Evolutionary conservation across 2,888 invertebrate genomes (phyloP).

Genomic region (Dasysyrphus albostriatus): DNA sequence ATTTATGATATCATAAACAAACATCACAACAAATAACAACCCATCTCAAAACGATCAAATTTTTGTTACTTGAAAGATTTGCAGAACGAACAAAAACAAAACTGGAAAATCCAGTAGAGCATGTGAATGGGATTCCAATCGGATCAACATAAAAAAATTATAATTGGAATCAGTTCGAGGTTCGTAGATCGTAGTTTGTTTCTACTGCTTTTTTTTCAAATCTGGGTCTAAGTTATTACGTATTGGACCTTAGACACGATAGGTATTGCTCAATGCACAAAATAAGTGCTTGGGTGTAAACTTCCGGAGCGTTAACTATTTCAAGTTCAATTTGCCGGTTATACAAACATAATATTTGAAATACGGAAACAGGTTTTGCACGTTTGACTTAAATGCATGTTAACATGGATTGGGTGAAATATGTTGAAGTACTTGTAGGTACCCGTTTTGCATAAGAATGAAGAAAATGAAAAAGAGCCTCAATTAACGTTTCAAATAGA

Average conservation of each 20-base stretch:
- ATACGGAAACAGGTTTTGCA: constrained; percentile 10
- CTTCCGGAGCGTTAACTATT: constrained; percentile 9
- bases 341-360: background rate
- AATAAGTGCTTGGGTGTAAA: constrained; percentile 25
- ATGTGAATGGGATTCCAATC: constrained; percentile 52
- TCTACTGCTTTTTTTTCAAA: constrained; percentile 20
- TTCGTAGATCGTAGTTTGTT: background rate
- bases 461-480: background rate
- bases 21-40: constrained; percentile 2
- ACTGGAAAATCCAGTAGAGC: constrained; percentile 52
- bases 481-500: background rate
- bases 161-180: constrained; percentile 20
- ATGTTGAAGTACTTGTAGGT: background rate
- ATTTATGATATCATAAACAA: constrained; percentile 32
- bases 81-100: constrained; percentile 21
- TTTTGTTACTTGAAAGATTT: background rate
- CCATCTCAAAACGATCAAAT: background rate
- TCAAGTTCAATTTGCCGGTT: constrained; percentile 66
- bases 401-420: background rate
- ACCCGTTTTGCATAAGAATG: background rate
- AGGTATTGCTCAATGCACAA: constrained; percentile 32
- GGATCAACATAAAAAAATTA: constrained; percentile 28
- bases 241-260: background rate
- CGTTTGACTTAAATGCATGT: background rate
- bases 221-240: constrained; percentile 2